Percentiles rank a stretch among this genome's conserved stretches.
Evolutionary conservation across 2,888 invertebrate species (phyloP).

Genomic region (Parascotia fuliginaria): DNA sequence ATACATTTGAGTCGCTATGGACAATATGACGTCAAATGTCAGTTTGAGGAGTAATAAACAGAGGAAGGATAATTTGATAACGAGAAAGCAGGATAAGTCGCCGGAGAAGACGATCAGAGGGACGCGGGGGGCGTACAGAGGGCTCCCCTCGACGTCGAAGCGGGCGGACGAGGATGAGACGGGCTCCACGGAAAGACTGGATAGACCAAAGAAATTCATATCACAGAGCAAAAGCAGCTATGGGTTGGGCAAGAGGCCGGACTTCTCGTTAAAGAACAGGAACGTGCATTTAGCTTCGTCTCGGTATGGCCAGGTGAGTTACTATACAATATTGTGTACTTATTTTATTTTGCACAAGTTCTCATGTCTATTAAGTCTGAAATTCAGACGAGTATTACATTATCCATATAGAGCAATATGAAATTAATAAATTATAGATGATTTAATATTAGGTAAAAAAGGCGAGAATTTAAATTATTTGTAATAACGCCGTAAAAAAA

Average conservation of each 20-base stretch:
- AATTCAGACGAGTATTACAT: too few relatives aligned
- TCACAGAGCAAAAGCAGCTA: constrained; percentile 77
- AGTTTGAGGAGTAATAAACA: constrained; percentile 73
- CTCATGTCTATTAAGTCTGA: too few relatives aligned
- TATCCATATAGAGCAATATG: too few relatives aligned
- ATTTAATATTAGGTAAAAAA: too few relatives aligned
- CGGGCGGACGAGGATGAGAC: constrained; percentile 69
- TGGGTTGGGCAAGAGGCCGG: constrained; percentile 79
- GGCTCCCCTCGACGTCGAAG: constrained; percentile 76
- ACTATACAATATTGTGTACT: neutral
- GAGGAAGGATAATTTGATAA: constrained; percentile 81
- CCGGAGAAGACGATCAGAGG: constrained; percentile 82
- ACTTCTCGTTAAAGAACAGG: constrained; percentile 79
- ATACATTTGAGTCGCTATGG: constrained; percentile 61
- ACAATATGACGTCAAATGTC: constrained; percentile 80
- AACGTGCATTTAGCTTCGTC: constrained; percentile 82
- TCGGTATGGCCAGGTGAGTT: constrained; percentile 82
- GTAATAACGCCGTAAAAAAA: too few relatives aligned
- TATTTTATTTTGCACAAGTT: neutral
- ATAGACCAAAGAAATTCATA: constrained; percentile 82
- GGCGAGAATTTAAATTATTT: too few relatives aligned
- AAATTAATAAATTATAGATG: too few relatives aligned
- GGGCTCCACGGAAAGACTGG: constrained; percentile 79
- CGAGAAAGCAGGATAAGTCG: constrained; percentile 82
- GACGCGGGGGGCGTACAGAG: constrained; percentile 77